Base-by-base conservation (phyloP, 2,797 vertebrate species). In the Crenuchus spilurus region DNA sequence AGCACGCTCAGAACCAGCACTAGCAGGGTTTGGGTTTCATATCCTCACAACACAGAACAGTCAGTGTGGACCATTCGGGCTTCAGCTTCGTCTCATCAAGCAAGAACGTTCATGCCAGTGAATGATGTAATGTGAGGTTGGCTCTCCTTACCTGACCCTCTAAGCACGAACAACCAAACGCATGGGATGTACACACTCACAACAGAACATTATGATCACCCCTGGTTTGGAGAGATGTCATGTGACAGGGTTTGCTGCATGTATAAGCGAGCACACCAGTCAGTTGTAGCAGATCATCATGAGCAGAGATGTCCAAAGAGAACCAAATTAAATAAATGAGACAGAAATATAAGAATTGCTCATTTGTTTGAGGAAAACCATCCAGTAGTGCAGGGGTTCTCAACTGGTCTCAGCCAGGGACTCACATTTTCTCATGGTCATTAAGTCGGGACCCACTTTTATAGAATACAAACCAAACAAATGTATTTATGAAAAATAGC, bases 11-110 rank as follows among this genome's bases (percentile, higher is more conserved):
- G 22, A 14, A 64, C 16, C 33, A 41, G 18, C 31, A 62, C 24
- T 13, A 54, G 28, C 49, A 78, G 37, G 72, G 76, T 78, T 85
- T 74, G 44, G 68, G 72, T 83, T 84, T 76, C 57, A 71, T 62
- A 64, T 83, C 24, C 73, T 46, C 60, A 68, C 76, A 61, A 80
- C 46, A 6, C 69, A 78, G 60, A 71, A 72, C 52, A 63, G 52
- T 61, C 37, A 46, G 73, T 41, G 0, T 22, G 22, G 14, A 4
- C 72, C 26, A 30, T 78, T 85, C 79, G 52, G 37, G 82, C 88
- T 88, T 87, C 80, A 85, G 75, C 73, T 81, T 70, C 20, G 73
- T 82, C 86, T 84, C 83, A 79, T 87, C 83, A 83, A 82, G 65
- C 80, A 14, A 2, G 49, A 80, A 54, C 42, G 48, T 18, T 28